phyloP scores from a whole-genome alignment of 2,113 vertebrate genomes.

The Chionis minor region DNA sequence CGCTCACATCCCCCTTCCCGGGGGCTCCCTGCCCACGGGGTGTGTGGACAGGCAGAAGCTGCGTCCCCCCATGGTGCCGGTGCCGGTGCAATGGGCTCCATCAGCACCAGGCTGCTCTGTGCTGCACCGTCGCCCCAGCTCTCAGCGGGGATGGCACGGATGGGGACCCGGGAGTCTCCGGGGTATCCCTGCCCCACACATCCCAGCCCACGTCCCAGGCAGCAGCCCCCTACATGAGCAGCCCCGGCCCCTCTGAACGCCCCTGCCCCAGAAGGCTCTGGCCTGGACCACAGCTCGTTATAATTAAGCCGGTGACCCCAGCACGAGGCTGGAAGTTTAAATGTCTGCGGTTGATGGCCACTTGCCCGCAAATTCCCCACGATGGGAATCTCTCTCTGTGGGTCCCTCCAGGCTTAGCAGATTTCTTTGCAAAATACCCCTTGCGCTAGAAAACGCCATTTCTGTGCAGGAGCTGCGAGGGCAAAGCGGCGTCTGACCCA shows the following conservation, averaged over 20 bases:
- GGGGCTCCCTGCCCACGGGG: not conserved
- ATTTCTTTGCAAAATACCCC: not conserved
- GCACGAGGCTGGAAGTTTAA: not conserved
- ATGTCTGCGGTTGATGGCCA: constrained; percentile 3
- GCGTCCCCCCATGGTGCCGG: accelerated
- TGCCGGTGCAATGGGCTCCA: not conserved
- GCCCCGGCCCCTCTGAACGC: not conserved
- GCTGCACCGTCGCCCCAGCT: accelerated
- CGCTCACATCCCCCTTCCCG: accelerated
- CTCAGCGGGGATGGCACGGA: accelerated
- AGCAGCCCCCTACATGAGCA: not conserved
- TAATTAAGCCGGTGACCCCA: not conserved
- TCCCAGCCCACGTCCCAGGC: accelerated
- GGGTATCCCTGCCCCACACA: not conserved
- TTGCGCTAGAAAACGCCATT: not conserved
- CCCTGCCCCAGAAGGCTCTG: not conserved
- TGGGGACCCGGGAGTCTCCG: not conserved
- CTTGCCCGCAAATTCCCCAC: not conserved
- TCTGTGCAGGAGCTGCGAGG: not conserved
- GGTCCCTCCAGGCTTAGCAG: constrained; percentile 17
- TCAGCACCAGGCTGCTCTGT: not conserved
- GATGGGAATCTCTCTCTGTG: not conserved
- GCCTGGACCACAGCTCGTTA: not conserved
- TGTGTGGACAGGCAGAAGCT: not conserved
- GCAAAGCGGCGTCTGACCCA: not conserved